Percentiles rank a stretch among this genome's conserved stretches.
Conservation (phyloP, 2,888 invertebrate species). For the Latrodectus elegans region DNA sequence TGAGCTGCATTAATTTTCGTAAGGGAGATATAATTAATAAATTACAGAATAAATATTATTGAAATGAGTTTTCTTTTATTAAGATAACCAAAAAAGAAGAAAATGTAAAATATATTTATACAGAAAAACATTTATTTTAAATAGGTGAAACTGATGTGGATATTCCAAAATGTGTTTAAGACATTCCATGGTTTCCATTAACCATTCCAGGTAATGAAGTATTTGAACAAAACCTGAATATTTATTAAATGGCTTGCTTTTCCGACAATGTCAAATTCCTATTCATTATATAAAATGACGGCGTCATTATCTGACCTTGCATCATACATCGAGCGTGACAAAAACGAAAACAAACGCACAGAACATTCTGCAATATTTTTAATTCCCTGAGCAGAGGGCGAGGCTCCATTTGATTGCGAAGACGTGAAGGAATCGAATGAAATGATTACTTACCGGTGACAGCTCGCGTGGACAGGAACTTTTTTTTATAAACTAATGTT, state of each 20-base stretch:
- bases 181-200: too few relatives aligned
- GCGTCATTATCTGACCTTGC: constrained; percentile 1
- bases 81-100: too few relatives aligned
- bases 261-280: neutral
- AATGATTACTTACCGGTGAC: neutral
- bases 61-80: too few relatives aligned
- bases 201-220: too few relatives aligned
- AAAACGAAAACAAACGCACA: neutral
- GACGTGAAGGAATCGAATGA: neutral
- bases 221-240: neutral
- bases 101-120: too few relatives aligned
- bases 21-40: too few relatives aligned
- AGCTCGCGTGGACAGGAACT: neutral
- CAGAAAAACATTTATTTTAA: too few relatives aligned
- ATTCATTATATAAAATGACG: constrained; percentile 1
- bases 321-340: neutral
- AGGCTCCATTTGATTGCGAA: neutral
- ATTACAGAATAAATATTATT: too few relatives aligned
- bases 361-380: neutral
- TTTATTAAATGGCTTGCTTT: neutral
- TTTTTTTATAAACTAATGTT: neutral
- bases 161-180: too few relatives aligned
- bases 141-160: too few relatives aligned
- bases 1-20: too few relatives aligned
- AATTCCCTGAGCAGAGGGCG: neutral